Percentiles rank a stretch among this genome's conserved stretches.
Conservation (phyloP, 1,140 invertebrate species). For the Drosophila persimilis region DNA sequence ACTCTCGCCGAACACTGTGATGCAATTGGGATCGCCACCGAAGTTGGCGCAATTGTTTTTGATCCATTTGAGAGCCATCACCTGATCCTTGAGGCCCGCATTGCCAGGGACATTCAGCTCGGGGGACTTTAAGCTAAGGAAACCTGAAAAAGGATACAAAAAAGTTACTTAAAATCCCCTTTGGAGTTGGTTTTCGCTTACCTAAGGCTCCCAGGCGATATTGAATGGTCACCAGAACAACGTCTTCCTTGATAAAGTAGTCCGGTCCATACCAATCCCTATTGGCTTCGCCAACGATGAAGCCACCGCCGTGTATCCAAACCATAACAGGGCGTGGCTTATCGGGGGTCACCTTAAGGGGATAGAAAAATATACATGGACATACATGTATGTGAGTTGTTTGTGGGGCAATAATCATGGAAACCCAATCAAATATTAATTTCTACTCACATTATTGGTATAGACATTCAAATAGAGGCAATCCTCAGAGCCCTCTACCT, state of each 20-base stretch:
- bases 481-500: slow-evolving; percentile 86
- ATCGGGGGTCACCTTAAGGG: slow-evolving; percentile 54
- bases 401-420: neutral
- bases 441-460: slow-evolving; percentile 85
- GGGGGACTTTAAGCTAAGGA: slow-evolving; percentile 64
- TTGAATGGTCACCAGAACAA: slow-evolving; percentile 83
- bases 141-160: slow-evolving; percentile 46
- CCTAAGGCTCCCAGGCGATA: slow-evolving; percentile 84
- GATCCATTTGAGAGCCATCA: slow-evolving; percentile 87
- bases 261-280: slow-evolving; percentile 83
- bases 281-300: slow-evolving; percentile 84
- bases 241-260: slow-evolving; percentile 85
- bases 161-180: neutral
- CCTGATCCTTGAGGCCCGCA: slow-evolving; percentile 86
- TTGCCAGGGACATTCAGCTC: slow-evolving; percentile 84
- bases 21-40: slow-evolving; percentile 84
- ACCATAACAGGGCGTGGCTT: slow-evolving; percentile 76
- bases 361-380: neutral
- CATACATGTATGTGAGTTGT: no score
- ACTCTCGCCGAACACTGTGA: slow-evolving; percentile 84
- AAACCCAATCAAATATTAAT: neutral
- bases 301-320: slow-evolving; percentile 88
- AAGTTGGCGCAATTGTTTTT: slow-evolving; percentile 86
- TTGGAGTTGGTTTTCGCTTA: slow-evolving; percentile 11
- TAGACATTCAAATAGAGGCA: slow-evolving; percentile 89